phyloP scores from a whole-genome alignment of 2,113 vertebrate species.

The Brachyistius frenatus region DNA sequence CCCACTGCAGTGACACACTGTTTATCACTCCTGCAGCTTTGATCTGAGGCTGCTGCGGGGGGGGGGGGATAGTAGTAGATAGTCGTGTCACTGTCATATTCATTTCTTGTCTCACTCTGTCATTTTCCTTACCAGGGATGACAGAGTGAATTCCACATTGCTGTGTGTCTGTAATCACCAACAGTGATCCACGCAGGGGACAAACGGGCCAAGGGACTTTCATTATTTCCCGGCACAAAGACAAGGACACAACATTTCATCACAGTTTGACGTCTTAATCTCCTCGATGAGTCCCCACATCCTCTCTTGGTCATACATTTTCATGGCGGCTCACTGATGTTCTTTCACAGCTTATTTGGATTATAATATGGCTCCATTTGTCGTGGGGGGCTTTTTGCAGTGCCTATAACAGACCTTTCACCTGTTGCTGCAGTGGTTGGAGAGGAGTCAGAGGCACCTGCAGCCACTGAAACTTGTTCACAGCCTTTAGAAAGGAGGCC shows the following conservation, averaged over 20 bases:
- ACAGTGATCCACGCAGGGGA: conserved; percentile 39
- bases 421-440: conserved; percentile 53
- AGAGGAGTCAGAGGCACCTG: not conserved
- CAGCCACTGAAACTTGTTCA: conserved; percentile 23
- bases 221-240: conserved; percentile 51
- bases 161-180: conserved; percentile 43
- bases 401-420: conserved; percentile 52
- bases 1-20: conserved; percentile 28
- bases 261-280: conserved; percentile 47
- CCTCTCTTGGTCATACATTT: conserved; percentile 18
- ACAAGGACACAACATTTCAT: conserved; percentile 54
- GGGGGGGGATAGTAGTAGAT: too few relatives aligned
- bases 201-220: conserved; percentile 37
- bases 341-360: conserved; percentile 34
- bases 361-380: conserved; percentile 36
- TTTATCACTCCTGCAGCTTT: conserved; percentile 33
- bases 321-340: conserved; percentile 15
- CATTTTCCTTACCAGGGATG: conserved; percentile 28
- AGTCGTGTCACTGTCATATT: conserved; percentile 8
- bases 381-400: conserved; percentile 38
- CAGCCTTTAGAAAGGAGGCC: conserved; percentile 18
- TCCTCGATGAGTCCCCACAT: conserved; percentile 35
- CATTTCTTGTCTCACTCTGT: conserved; percentile 29
- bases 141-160: conserved; percentile 50
- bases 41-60: conserved; percentile 16